These are phyloP conservation scores for Ardeotis arabs DNA, from an alignment of 2,113 vertebrate genomes.

Conservation along the genomic window DNA sequence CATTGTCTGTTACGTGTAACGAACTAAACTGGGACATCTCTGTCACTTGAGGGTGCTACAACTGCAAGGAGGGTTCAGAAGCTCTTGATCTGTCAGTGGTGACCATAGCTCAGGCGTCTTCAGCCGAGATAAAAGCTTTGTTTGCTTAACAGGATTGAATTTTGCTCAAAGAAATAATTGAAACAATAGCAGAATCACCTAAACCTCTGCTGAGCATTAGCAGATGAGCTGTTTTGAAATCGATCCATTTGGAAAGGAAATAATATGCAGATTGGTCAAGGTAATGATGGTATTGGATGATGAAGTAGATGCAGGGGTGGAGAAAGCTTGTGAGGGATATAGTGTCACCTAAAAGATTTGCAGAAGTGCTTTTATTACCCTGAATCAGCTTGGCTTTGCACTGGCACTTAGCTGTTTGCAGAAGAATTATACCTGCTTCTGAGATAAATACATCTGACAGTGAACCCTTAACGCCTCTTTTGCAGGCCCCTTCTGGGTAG, in stretches of 20 bases:
- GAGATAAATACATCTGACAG: conserved; percentile 21
- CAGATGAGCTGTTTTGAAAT: conserved; percentile 44
- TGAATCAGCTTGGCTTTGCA: conserved; percentile 46
- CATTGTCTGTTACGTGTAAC: neutral
- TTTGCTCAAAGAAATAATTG: conserved; percentile 34
- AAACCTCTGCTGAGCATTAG: neutral
- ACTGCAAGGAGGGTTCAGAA: neutral
- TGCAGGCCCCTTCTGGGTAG: neutral
- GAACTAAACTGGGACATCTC: neutral
- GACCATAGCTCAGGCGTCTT: neutral
- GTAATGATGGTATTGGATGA: neutral
- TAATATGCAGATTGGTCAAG: conserved; percentile 29
- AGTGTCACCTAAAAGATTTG: conserved; percentile 31
- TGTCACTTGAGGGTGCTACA: neutral
- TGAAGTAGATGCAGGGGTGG: neutral
- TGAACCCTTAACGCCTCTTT: neutral
- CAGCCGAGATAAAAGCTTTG: neutral
- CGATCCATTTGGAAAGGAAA: conserved; percentile 46
- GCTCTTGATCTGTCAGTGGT: neutral
- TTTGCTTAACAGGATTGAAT: conserved; percentile 12
- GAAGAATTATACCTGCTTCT: conserved; percentile 41
- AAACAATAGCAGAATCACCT: conserved; percentile 24
- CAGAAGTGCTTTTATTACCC: conserved; percentile 61
- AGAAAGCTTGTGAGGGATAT: conserved; percentile 39
- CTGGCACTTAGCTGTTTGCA: neutral